Percentiles rank a stretch among this genome's conserved stretches.
These are phyloP conservation scores for Agonopterix arenella DNA, from an alignment of 2,888 invertebrate genomes.

Conservation along the genomic window DNA sequence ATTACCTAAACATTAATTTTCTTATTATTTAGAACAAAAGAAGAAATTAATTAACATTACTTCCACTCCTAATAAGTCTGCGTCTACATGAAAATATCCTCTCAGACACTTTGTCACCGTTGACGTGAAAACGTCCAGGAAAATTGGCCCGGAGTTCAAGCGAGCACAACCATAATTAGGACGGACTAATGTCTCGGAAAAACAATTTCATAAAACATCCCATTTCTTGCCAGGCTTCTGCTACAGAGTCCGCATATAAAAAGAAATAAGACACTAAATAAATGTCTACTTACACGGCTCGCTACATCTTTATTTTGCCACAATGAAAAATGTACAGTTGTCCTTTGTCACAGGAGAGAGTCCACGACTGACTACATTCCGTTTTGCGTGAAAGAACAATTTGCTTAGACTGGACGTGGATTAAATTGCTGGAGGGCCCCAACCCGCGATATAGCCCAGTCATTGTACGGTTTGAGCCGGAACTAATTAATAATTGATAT, in stretches of 20 bases:
- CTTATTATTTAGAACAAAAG: neutral
- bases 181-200: constrained; percentile 69
- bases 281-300: constrained; percentile 58
- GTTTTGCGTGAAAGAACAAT: constrained; percentile 53
- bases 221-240: constrained; percentile 41
- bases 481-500: too few relatives aligned
- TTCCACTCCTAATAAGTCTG: constrained; percentile 51
- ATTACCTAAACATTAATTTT: too few relatives aligned
- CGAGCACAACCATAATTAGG: constrained; percentile 62
- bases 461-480: too few relatives aligned
- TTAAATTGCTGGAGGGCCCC: constrained; percentile 48
- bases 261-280: constrained; percentile 69
- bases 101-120: constrained; percentile 64
- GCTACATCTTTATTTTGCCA: constrained; percentile 47
- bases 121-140: constrained; percentile 62
- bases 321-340: constrained; percentile 42
- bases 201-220: constrained; percentile 75
- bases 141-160: constrained; percentile 57
- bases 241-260: constrained; percentile 44
- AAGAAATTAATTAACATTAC: constrained; percentile 45
- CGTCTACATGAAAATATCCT: constrained; percentile 46
- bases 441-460: constrained; percentile 35
- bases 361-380: constrained; percentile 30
- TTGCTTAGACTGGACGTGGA: constrained; percentile 41
- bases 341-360: constrained; percentile 27